phyloP scores from a whole-genome alignment of 2,113 vertebrate genomes.

The Bolborhynchus lineola region DNA sequence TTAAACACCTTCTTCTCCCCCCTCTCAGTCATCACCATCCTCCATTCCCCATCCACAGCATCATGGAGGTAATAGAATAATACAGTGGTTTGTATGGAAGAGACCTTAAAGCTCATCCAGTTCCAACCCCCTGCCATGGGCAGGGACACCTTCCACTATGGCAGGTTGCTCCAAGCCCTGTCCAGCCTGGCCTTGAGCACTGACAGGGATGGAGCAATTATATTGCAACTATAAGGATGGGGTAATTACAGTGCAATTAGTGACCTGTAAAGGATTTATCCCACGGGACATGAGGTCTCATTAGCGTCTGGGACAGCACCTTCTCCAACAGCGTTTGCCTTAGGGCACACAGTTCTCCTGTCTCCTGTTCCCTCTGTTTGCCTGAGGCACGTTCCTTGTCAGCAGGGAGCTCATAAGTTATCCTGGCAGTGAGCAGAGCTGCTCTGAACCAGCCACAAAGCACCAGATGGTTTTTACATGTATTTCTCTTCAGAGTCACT shows the following conservation, averaged over 20 bases:
- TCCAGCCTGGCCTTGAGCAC: not conserved
- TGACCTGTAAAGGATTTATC: not conserved
- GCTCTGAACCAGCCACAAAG: not conserved
- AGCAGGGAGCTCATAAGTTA: not conserved
- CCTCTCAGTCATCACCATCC: not conserved
- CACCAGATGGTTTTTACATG: slow-evolving; percentile 33
- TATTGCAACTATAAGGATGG: not conserved
- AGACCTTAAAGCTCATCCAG: not conserved
- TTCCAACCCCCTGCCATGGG: not conserved
- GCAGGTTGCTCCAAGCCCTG: not conserved
- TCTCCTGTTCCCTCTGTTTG: not conserved
- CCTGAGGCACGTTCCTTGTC: not conserved
- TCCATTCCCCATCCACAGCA: not conserved
- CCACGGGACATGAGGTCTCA: rapidly evolving
- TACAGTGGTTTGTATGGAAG: not conserved
- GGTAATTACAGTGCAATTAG: not conserved
- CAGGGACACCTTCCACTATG: not conserved
- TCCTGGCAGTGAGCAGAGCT: not conserved
- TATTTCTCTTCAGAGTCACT: slow-evolving; percentile 41
- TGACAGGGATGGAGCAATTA: not conserved
- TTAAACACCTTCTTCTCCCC: not conserved
- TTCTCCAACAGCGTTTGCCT: not conserved
- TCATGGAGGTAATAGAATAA: not conserved
- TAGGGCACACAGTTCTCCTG: not conserved
- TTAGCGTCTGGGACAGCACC: not conserved